Conservation (phyloP, 2,113 vertebrate species). For the Sander lucioperca region DNA sequence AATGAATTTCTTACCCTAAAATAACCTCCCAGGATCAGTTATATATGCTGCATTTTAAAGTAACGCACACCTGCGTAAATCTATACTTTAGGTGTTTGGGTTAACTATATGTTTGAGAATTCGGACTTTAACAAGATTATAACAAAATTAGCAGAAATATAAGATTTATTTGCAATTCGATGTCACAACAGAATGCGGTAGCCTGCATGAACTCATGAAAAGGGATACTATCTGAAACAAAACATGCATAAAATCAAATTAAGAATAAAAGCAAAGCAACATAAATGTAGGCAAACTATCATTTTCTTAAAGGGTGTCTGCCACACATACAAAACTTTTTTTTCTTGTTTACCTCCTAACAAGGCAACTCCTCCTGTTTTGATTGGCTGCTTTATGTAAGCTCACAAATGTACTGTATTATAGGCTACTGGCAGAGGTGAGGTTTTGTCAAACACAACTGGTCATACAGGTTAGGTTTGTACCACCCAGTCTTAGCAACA, state of each 20-base stretch:
- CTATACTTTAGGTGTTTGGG: background rate
- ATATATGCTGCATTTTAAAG: fast-evolving
- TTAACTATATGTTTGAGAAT: background rate
- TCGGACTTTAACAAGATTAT: background rate
- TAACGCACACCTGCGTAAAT: background rate
- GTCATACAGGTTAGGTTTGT: slow-evolving; percentile 49
- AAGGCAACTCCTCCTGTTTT: slow-evolving; percentile 66
- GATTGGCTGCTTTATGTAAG: slow-evolving; percentile 54
- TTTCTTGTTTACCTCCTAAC: too few relatives aligned
- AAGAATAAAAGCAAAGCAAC: background rate
- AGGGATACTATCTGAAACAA: background rate
- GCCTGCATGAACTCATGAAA: background rate
- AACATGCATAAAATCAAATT: background rate
- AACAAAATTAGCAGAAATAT: background rate
- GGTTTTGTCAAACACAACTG: slow-evolving; percentile 43
- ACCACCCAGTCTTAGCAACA: slow-evolving; percentile 36
- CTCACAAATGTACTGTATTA: background rate
- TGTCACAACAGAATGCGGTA: background rate
- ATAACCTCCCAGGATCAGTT: background rate
- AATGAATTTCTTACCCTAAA: fast-evolving
- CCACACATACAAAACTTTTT: background rate
- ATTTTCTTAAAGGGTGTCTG: background rate
- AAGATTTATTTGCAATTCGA: background rate
- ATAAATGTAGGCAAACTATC: background rate
- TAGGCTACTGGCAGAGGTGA: slow-evolving; percentile 18